Evolutionary conservation across 2,888 invertebrate genomes (phyloP).

Genomic region (Blastobasis lacticolella): DNA sequence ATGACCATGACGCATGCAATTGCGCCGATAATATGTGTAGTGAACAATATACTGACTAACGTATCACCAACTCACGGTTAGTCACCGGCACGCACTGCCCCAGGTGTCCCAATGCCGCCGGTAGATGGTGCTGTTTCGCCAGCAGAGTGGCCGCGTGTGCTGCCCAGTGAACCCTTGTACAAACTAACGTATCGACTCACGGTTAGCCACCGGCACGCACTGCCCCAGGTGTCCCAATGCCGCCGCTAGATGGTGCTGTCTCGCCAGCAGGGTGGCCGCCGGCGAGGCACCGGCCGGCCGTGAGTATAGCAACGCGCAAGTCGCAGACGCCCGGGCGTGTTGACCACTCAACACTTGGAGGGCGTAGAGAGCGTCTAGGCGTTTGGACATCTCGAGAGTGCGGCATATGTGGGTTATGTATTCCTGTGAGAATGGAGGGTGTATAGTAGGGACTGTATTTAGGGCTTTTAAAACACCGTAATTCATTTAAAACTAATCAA

Average conservation of each 20-base stretch:
- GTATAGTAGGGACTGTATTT: no score
- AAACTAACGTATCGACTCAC: slow-evolving; percentile 22
- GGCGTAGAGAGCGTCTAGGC: slow-evolving; percentile 82
- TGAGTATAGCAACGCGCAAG: slow-evolving; percentile 84
- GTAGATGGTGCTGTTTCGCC: slow-evolving; percentile 70
- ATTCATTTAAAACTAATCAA: no score
- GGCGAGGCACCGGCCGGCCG: slow-evolving; percentile 36
- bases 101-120: slow-evolving; percentile 78
- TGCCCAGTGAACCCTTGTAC: neutral
- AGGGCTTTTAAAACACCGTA: no score
- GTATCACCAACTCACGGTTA: slow-evolving; percentile 23
- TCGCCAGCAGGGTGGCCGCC: slow-evolving; percentile 63
- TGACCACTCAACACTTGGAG: slow-evolving; percentile 82
- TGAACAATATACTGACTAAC: no score
- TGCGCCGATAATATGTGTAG: no score
- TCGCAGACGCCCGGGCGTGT: slow-evolving; percentile 84
- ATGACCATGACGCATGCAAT: no score
- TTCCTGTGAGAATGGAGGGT: slow-evolving; percentile 44
- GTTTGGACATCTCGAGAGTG: slow-evolving; percentile 79
- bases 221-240: slow-evolving; percentile 80
- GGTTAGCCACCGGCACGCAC: slow-evolving; percentile 37
- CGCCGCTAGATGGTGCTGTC: slow-evolving; percentile 70
- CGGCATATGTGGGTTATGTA: slow-evolving; percentile 81
- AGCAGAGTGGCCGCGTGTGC: slow-evolving; percentile 50
- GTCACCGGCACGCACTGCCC: slow-evolving; percentile 62